A percentile compares a stretch with the other conserved stretches of the same genome.
Conservation (phyloP, 2,113 vertebrate species). For the Pampusana beccarii region DNA sequence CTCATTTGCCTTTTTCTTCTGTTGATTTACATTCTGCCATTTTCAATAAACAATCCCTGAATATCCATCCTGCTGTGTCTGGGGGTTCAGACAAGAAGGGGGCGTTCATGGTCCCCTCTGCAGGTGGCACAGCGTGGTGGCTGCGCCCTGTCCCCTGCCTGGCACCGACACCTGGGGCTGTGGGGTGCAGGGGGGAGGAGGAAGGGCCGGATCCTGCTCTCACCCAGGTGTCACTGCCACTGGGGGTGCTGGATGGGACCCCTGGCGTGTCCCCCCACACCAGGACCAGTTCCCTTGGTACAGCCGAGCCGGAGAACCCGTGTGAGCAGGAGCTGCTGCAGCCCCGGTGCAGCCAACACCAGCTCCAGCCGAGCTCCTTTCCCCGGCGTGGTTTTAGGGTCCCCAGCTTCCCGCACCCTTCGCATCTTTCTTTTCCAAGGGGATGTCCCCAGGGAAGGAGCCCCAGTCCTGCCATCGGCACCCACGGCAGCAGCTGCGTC, state of each 20-base stretch:
- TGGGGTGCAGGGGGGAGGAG: too few relatives aligned
- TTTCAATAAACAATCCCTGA: conserved; percentile 56
- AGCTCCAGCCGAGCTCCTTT: not conserved
- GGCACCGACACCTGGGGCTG: too few relatives aligned
- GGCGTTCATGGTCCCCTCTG: not conserved
- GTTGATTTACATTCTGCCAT: not conserved
- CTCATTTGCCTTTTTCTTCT: not conserved
- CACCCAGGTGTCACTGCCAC: too few relatives aligned
- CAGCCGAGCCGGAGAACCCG: fast-evolving
- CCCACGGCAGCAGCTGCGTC: not conserved
- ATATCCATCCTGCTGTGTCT: not conserved
- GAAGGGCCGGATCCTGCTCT: too few relatives aligned
- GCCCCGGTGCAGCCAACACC: fast-evolving
- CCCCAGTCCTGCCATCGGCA: not conserved
- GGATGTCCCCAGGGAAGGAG: too few relatives aligned
- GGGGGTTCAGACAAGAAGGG: fast-evolving
- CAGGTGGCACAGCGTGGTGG: too few relatives aligned
- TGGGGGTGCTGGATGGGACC: too few relatives aligned
- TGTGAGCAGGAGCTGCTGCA: fast-evolving
- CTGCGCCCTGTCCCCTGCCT: too few relatives aligned
- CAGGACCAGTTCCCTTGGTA: fast-evolving
- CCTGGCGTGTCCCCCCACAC: not conserved
- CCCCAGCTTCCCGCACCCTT: not conserved
- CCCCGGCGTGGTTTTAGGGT: fast-evolving
- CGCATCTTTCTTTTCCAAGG: too few relatives aligned